These are phyloP conservation scores for Harpegnathos saltator DNA, from an alignment of 1,140 invertebrate genomes.

Conservation along the genomic window DNA sequence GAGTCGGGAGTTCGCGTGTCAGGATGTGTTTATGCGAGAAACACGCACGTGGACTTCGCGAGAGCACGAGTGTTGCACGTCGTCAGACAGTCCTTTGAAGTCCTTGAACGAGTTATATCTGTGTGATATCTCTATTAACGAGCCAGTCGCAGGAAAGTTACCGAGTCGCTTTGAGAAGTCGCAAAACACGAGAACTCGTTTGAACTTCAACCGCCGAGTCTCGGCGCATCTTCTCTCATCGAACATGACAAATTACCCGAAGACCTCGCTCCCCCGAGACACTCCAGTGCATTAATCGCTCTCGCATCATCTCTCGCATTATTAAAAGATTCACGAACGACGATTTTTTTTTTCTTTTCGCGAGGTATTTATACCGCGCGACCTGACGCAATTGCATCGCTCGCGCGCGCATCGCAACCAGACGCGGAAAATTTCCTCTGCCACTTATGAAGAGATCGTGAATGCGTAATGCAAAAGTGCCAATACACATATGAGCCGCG, in stretches of 20 bases:
- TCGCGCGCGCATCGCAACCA: neutral
- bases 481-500: slow-evolving; percentile 23
- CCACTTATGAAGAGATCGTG: slow-evolving; percentile 65
- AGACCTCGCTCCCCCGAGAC: no score
- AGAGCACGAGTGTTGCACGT: neutral
- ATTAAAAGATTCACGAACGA: neutral
- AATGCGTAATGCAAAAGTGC: slow-evolving; percentile 60
- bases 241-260: no score
- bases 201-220: no score
- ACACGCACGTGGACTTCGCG: neutral
- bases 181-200: neutral
- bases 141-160: neutral
- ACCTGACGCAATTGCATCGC: neutral
- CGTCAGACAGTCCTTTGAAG: neutral
- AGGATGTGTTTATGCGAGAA: neutral
- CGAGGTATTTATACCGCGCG: neutral
- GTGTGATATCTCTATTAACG: slow-evolving; percentile 38
- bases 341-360: neutral
- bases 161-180: neutral
- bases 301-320: no score
- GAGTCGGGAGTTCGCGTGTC: no score
- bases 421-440: slow-evolving; percentile 64
- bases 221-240: no score
- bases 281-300: no score
- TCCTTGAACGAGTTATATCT: slow-evolving; percentile 40